Percentiles rank a stretch among this genome's conserved stretches.
Conservation (phyloP, 2,113 vertebrate genomes). For the Rattus rattus region DNA sequence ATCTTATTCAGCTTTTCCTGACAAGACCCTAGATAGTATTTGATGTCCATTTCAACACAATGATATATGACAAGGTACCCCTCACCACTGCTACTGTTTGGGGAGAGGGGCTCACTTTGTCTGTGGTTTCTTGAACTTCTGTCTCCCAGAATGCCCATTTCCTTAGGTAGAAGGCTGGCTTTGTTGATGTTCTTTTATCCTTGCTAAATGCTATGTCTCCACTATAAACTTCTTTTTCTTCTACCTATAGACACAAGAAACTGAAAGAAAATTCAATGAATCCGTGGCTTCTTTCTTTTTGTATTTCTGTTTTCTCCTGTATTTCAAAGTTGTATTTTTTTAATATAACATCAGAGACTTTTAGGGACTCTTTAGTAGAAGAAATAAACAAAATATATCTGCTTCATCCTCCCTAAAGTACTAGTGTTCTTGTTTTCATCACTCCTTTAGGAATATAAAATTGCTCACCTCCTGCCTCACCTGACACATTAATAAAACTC, state of each 20-base stretch:
- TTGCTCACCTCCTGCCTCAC: neutral
- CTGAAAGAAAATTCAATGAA: neutral
- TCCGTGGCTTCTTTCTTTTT: neutral
- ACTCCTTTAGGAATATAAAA: slow-evolving; percentile 17
- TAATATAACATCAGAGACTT: neutral
- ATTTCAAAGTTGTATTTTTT: neutral
- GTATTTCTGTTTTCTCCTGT: neutral
- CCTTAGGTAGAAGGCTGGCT: neutral
- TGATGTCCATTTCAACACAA: accelerated
- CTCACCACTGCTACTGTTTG: neutral
- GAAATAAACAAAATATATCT: neutral
- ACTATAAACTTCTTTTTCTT: neutral
- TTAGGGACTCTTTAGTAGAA: neutral
- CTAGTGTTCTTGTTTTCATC: neutral
- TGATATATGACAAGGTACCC: too few relatives aligned
- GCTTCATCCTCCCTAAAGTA: neutral
- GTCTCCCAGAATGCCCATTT: neutral
- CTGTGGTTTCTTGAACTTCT: neutral
- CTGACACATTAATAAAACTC: neutral
- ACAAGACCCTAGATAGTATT: accelerated
- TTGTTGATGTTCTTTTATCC: neutral
- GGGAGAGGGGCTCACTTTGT: neutral
- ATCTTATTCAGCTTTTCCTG: neutral
- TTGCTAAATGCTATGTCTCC: neutral
- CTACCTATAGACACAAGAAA: neutral